phyloP scores from a whole-genome alignment of 1,140 invertebrate species.

The Branchinecta lynchi region DNA sequence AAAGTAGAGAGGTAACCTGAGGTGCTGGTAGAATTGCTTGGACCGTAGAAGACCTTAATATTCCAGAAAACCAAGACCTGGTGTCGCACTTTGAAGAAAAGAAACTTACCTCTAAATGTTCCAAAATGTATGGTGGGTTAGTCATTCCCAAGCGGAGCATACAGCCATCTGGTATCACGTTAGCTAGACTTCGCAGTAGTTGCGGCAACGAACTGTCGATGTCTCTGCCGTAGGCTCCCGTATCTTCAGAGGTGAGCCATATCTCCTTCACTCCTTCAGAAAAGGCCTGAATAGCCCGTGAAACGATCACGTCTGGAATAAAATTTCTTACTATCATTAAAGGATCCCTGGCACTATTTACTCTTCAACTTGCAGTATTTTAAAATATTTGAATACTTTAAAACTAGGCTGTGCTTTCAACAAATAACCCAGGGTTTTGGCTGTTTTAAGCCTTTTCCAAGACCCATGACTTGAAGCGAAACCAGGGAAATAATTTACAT shows the following conservation, averaged over 20 bases:
- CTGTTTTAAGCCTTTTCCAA: no score
- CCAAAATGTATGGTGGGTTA: conserved; percentile 94
- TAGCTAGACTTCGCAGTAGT: conserved; percentile 67
- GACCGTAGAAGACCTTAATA: background rate
- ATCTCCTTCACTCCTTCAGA: conserved; percentile 85
- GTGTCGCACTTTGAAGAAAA: conserved; percentile 2
- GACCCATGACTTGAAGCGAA: no score
- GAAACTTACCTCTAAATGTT: conserved; percentile 57
- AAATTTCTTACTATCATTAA: conserved; percentile 10
- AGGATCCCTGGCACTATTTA: no score
- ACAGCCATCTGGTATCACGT: conserved; percentile 78
- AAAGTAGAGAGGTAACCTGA: background rate
- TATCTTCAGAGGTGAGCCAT: conserved; percentile 98
- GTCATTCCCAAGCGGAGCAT: conserved; percentile 86
- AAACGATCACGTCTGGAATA: conserved; percentile 52
- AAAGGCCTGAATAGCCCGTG: conserved; percentile 65
- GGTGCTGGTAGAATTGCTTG: no score
- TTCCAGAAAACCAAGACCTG: background rate
- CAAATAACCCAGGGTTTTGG: no score
- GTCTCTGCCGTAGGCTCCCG: conserved; percentile 89
- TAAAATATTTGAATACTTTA: no score
- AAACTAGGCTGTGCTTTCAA: no score
- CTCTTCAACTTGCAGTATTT: no score
- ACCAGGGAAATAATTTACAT: no score
- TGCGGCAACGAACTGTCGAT: conserved; percentile 75